Percentiles rank a stretch among this genome's conserved stretches.
phyloP scores from a whole-genome alignment of 2,888 invertebrate species.

The Tipula unca region DNA sequence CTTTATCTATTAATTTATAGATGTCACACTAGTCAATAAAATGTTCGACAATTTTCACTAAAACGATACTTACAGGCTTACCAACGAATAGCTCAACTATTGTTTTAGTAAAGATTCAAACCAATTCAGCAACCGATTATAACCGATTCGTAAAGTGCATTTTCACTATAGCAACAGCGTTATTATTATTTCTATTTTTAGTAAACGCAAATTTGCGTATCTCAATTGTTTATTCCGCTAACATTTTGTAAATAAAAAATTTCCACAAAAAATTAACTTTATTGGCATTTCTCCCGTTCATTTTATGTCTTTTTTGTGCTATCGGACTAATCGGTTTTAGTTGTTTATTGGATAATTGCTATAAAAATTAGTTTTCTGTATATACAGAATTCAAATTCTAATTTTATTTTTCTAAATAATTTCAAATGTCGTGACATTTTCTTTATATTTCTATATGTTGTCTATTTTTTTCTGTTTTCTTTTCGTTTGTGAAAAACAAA shows the following conservation, averaged over 20 bases:
- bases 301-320: neutral
- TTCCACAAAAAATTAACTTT: neutral
- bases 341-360: neutral
- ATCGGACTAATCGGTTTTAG: neutral
- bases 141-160: neutral
- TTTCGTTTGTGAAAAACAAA: neutral
- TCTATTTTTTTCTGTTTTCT: neutral
- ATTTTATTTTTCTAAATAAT: neutral
- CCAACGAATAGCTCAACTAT: neutral
- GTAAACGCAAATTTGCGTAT: neutral
- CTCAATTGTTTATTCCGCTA: neutral
- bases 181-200: neutral
- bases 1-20: neutral
- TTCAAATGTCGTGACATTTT: neutral
- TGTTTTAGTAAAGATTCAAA: neutral
- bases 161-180: neutral
- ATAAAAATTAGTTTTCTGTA: neutral
- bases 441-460: neutral
- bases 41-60: neutral
- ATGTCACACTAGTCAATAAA: neutral
- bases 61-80: neutral
- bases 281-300: neutral
- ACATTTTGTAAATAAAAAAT: neutral
- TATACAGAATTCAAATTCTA: neutral
- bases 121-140: neutral